A percentile compares a stretch with the other conserved stretches of the same genome.
phyloP scores from a whole-genome alignment of 2,888 invertebrate genomes.

The Argyresthia albistria region DNA sequence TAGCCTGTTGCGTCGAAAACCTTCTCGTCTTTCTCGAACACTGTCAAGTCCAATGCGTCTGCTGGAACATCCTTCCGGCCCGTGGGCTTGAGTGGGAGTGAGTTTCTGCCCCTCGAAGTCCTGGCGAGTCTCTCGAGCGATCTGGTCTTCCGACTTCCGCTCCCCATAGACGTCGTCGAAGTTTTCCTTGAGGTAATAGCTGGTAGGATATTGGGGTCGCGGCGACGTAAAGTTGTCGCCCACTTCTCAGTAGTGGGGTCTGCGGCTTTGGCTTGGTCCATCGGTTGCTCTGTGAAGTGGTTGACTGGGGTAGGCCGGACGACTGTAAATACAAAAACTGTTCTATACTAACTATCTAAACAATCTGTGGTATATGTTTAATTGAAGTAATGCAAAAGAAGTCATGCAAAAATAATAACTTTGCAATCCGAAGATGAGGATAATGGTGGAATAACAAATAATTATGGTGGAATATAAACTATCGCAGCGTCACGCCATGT shows the following conservation, averaged over 20 bases:
- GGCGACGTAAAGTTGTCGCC: conserved; percentile 77
- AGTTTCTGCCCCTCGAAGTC: conserved; percentile 28
- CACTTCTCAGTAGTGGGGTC: conserved; percentile 75
- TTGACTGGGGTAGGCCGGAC: conserved; percentile 47
- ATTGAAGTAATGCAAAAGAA: too few species aligned
- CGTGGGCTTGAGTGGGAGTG: conserved; percentile 47
- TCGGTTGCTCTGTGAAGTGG: conserved; percentile 23
- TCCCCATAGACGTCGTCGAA: conserved; percentile 62
- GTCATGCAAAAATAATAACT: too few species aligned
- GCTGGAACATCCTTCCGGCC: conserved; percentile 42
- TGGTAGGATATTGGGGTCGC: conserved; percentile 77
- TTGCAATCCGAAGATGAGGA: too few species aligned
- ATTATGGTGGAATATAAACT: too few species aligned
- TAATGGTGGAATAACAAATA: too few species aligned
- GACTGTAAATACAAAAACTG: conserved; percentile 28
- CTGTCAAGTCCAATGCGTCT: conserved; percentile 43
- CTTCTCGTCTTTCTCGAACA: conserved; percentile 52
- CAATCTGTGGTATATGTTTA: too few species aligned
- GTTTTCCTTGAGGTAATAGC: conserved; percentile 66
- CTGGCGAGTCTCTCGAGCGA: conserved; percentile 57
- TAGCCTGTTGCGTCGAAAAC: conserved; percentile 80
- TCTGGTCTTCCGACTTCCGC: conserved; percentile 47
- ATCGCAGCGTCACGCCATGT: too few species aligned
- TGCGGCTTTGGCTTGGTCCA: conserved; percentile 8
- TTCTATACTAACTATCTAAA: neutral